Base-by-base conservation (phyloP, 2,888 invertebrate species). In the Chydorus sphaericus region DNA sequence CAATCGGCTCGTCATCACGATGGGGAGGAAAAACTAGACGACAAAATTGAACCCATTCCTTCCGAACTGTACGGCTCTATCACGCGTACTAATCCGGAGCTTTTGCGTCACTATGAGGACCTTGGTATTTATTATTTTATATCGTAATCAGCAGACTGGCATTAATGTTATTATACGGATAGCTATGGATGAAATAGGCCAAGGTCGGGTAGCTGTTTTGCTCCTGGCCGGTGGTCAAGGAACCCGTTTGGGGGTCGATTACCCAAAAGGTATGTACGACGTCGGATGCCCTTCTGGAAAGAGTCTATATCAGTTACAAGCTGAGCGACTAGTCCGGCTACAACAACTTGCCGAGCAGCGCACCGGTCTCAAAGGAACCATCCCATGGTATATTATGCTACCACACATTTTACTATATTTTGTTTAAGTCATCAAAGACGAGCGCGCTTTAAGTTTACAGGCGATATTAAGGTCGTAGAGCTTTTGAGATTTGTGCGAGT, bases 171-270 rank as follows among this genome's bases (percentile, higher is more conserved):
- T 51, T 26, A 38, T 11, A 38, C 4, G 18, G 23, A 4, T 37
- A 70, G 72, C 73, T 57, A 61, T 74, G 60, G 70, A 71, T 29
- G 79, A 81, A 63, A 81, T 85, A 30, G 74, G 79, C 50, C 71
- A 77, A 36, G 77, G 78, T 6, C 77, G 76, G 67, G 87, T 89
- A 54, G 96, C 89, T 50, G 92, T 96, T 23, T 70, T 98, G 54
- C 74, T 98, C 5, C 76, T 98, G 70, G 97, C 97, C 50, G 98
- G 98, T 29, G 98, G 98, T 7, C 97, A 98, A 71, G 98, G 97
- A 1, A 98, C 96, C 0, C 77, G 98, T 55, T 77, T 99, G 2
- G 98, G 98, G 2, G 94, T 94, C 18, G 76, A 79, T 39, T 83
- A 89, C 66, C 98, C 98, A 0, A 99, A 99, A 75, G 98, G 98